Evolutionary conservation across 2,888 invertebrate species (phyloP).

Genomic region (Leptopilina myrica): DNA sequence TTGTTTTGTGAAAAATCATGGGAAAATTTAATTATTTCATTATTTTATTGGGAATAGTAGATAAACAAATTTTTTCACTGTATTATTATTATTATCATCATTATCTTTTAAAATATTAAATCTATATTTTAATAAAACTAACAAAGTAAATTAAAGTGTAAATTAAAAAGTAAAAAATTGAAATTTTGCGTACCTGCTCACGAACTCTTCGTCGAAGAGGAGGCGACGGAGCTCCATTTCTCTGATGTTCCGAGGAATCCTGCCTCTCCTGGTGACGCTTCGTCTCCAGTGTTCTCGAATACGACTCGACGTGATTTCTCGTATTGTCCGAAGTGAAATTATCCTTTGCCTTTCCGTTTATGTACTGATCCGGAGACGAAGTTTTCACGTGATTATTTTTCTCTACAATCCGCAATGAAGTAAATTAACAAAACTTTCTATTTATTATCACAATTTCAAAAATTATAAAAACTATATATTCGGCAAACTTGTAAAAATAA

Average conservation of each 20-base stretch:
- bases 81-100: no score
- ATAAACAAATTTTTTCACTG: no score
- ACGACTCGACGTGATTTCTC: slow-evolving; percentile 64
- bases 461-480: background rate
- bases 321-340: slow-evolving; percentile 55
- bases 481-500: background rate
- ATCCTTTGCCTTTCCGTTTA: slow-evolving; percentile 51
- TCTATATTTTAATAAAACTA: background rate
- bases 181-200: slow-evolving; percentile 60
- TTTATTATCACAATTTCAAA: no score
- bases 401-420: slow-evolving; percentile 50
- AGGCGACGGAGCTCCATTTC: slow-evolving; percentile 65
- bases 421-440: background rate
- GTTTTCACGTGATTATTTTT: slow-evolving; percentile 58
- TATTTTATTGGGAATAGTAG: no score
- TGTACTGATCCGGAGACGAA: slow-evolving; percentile 64
- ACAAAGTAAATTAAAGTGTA: no score
- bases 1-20: no score
- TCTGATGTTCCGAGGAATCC: slow-evolving; percentile 51
- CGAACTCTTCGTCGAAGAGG: slow-evolving; percentile 68
- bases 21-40: no score
- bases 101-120: no score
- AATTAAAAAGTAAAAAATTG: no score
- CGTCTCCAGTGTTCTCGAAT: slow-evolving; percentile 63
- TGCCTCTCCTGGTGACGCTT: slow-evolving; percentile 45